Base-by-base conservation (phyloP, 2,888 invertebrate genomes). In the Parnassius smintheus region DNA sequence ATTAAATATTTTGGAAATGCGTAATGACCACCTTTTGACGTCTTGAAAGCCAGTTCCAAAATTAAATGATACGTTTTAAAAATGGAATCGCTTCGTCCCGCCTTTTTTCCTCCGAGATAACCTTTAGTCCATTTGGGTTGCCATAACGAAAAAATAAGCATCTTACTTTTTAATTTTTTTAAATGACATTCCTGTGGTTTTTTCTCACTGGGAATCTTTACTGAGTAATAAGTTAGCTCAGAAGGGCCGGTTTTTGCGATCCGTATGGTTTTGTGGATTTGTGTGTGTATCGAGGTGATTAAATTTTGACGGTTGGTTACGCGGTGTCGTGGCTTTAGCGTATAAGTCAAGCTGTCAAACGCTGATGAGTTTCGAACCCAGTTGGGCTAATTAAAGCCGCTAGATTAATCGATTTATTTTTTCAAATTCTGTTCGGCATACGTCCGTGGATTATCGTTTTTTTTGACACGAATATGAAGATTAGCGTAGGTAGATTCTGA, bases 21-120 rank as follows among this genome's bases (percentile, higher is more conserved):
- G 86, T 91, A 91, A 91, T 91, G 83, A 91, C 89, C 88, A 88
- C 90, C 91, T 90, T 88, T 86, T 90, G 91, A 90, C 91, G 88
- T 88, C 86, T 89, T 84, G 88, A 88, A 81, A 89, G 91, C 91
- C 88, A 87, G 91, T 90, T 91, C 84, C 86, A 83, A 91, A 90
- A 89, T 91, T 90, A 91, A 91, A 91, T 91, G 88, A 91, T 91
- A 91, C 88, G 88, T 91, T 91, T 91, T 86, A 88, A 91, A 91
- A 91, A 90, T 91, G 91, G 89, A 91, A 91, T 91, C 89, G 89
- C 86, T 88, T 85, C 72, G 88, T 81, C 89, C 91, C 91, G 91
- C 91, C 91, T 88, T 88, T 88, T 89, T 89, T 86, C 84, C 86
- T 81, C 75, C 80, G 87, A 90, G 91, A 91, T 91, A 91, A 89